These are phyloP conservation scores for Eupelmus urozonus DNA, from an alignment of 2,888 invertebrate species.

Conservation along the genomic window DNA sequence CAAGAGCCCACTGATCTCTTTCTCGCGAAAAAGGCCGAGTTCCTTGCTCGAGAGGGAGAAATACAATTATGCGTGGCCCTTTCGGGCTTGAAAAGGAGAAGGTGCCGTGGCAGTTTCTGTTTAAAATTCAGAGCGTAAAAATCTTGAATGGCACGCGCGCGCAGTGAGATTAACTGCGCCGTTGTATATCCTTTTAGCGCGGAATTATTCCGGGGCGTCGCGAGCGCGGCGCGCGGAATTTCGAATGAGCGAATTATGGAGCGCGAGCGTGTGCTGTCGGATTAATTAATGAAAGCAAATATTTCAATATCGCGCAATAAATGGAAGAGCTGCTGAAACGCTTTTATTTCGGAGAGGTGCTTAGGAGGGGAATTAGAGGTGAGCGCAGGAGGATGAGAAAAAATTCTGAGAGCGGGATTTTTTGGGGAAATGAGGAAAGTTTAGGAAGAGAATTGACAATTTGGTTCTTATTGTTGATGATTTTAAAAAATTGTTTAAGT, in stretches of 20 bases:
- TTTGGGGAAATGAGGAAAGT: too few relatives aligned
- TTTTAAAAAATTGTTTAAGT: too few relatives aligned
- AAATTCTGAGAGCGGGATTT: too few relatives aligned
- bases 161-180: constrained; percentile 56
- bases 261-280: not conserved
- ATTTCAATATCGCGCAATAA: constrained; percentile 25
- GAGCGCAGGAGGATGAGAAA: too few relatives aligned
- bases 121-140: constrained; percentile 57
- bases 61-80: constrained; percentile 35
- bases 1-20: constrained; percentile 23
- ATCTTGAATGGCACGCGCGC: constrained; percentile 46
- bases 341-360: not conserved
- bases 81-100: constrained; percentile 7
- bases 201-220: constrained; percentile 42
- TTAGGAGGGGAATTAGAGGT: too few relatives aligned
- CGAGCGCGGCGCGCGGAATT: constrained; percentile 31
- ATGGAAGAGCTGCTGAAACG: not conserved
- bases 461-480: too few relatives aligned
- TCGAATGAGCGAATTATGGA: constrained; percentile 52
- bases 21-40: constrained; percentile 7
- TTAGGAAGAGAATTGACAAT: too few relatives aligned
- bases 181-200: not conserved
- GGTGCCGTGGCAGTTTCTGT: constrained; percentile 9
- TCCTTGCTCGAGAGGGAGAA: constrained; percentile 4
- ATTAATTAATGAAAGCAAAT: constrained; percentile 47